A percentile compares a stretch with the other conserved stretches of the same genome.
Conservation (phyloP, 2,113 vertebrate species). For the Regulus satrapa region DNA sequence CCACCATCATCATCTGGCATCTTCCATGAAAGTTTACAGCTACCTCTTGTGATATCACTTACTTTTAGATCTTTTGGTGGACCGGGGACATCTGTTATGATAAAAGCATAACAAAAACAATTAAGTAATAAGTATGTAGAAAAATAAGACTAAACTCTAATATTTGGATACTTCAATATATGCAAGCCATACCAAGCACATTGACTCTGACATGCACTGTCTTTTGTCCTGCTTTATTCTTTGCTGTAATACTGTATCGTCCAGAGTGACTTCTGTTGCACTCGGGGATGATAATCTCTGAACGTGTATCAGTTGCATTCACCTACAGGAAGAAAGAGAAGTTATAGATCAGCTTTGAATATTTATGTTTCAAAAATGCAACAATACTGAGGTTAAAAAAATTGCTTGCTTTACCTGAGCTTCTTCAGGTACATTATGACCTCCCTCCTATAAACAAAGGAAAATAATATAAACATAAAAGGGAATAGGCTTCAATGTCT, state of each 20-base stretch:
- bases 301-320: slow-evolving; percentile 82
- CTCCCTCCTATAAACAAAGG: slow-evolving; percentile 77
- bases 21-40: slow-evolving; percentile 93
- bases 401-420: slow-evolving; percentile 79
- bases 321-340: slow-evolving; percentile 70
- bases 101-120: neutral
- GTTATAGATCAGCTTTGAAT: neutral
- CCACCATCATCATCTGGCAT: slow-evolving; percentile 92
- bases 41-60: slow-evolving; percentile 89
- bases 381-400: neutral
- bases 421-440: slow-evolving; percentile 88
- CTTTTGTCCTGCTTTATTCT: slow-evolving; percentile 93
- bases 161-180: neutral
- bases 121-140: neutral
- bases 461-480: slow-evolving; percentile 1
- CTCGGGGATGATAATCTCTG: slow-evolving; percentile 80
- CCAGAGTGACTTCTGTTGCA: slow-evolving; percentile 88
- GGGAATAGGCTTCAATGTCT: neutral
- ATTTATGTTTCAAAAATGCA: neutral
- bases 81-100: slow-evolving; percentile 86
- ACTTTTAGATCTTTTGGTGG: slow-evolving; percentile 92
- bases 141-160: neutral
- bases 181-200: slow-evolving; percentile 83
- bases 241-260: slow-evolving; percentile 90
- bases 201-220: slow-evolving; percentile 85